Evolutionary conservation across 2,888 invertebrate species (phyloP), one percentile per base, ranked within the genome.

Genomic region (Torymus tubicola): DNA sequence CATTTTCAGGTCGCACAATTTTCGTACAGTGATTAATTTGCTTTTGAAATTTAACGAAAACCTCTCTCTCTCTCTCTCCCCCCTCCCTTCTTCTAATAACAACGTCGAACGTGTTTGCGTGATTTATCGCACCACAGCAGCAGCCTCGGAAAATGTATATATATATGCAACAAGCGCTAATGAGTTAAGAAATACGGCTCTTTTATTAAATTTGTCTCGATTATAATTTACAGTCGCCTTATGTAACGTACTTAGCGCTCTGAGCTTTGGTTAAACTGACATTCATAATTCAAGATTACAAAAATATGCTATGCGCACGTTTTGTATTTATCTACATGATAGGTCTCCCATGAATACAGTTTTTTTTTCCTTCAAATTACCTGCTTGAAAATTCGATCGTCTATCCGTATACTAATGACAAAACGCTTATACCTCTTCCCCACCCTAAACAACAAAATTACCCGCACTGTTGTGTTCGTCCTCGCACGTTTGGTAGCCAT

Each of bases 211-310:
- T 42, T 42, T 42, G 42, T 42, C 42, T 42, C 42, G 42, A 42
- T 42, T 42, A 42, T 42, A 42, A 42, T 42, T 42, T 42, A 42
- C 42, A 42, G 42, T 42, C 42, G 42, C 58, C 58, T 53, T 31
- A 52, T 60, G 58, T 50, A 68, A 75, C 24, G 55, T 60, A 21
- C 31, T 64, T 16, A 64, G 57, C 14, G 53, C 18, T 53, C 18
- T 24, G 24, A 24, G 31, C 31, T 63, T 53, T 5, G 18, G n/a
- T 53, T 58, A 31, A 63, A 72, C 12, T 42, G 42, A 67, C 11
- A 8, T 24, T 53, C 55, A 69, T 52, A 55, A 68, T 24, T 42
- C 42, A 42, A 42, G 42, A 42, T 42, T 42, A 42, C 8, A 42
- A 8, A 8, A 42, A 42, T 5, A 5, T 31, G 3, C 31, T 3